phyloP scores from a whole-genome alignment of 1,140 invertebrate genomes.

The Aphelinus certus region DNA sequence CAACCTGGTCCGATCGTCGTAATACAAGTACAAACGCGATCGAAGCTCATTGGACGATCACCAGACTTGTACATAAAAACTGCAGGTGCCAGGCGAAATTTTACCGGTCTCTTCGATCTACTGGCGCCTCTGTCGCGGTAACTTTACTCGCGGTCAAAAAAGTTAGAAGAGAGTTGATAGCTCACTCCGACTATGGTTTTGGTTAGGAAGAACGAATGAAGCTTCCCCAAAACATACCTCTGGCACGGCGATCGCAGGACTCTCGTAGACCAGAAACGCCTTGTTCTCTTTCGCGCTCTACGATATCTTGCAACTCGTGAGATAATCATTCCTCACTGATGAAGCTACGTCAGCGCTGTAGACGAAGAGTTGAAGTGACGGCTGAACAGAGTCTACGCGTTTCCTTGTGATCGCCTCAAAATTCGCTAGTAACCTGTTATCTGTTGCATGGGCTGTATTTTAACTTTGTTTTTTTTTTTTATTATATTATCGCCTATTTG shows the following conservation, averaged over 20 bases:
- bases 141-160: background rate
- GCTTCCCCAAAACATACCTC: constrained; percentile 64
- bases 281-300: background rate
- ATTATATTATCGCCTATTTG: constrained; percentile 50
- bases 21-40: no score
- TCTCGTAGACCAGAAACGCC: constrained; percentile 43
- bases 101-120: no score
- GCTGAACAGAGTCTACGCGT: constrained; percentile 37
- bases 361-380: background rate
- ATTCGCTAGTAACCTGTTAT: constrained; percentile 53
- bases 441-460: constrained; percentile 57
- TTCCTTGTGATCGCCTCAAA: constrained; percentile 46
- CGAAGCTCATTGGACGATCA: no score
- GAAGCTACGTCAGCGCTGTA: no score
- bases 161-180: no score
- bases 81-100: no score
- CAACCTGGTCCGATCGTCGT: no score
- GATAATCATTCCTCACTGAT: no score
- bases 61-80: no score
- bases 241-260: constrained; percentile 52
- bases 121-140: no score
- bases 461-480: constrained; percentile 52
- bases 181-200: constrained; percentile 50
- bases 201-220: constrained; percentile 60
- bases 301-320: background rate